Base-by-base conservation (phyloP, 1,140 invertebrate species). In the Leptoteleia sp. region DNA sequence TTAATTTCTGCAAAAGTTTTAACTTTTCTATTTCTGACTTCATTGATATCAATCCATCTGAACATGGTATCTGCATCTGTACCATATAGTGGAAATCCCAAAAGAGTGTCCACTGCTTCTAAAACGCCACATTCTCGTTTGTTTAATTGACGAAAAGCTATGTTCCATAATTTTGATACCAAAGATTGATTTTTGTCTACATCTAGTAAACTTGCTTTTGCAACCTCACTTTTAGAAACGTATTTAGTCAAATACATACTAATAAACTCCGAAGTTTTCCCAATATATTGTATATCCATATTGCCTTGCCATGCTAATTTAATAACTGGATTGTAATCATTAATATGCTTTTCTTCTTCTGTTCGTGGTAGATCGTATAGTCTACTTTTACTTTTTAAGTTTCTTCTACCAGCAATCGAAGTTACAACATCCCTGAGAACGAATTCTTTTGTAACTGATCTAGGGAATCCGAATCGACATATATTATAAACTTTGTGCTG, bases 261-360 rank as follows among this genome's bases (percentile, higher is more conserved):
- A 3, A 25, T 25, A 6, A 25, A 25, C 3, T 25, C 6, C 3
- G 22, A 25, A 3, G 3, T 25, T 25, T 25, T 6, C 3, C 22
- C 22, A 25, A 25, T 25, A 6, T 3, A 25, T 6, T 25, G 22
- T 3, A 25, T 25, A 25, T 25, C 22, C 22, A 25, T 25, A 6
- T 25, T 25, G 3, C 22, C 22, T 25, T 25, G 3, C 22, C 22
- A 25, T 6, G 67, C 81, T 1, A 70, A 15, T 4, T 84, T 40
- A 22, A 86, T 59, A 8, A 76, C 64, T 25, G 84, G 82, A 79
- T 86, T 86, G 59, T 85, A 87, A 77, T 87, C 85, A 76, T 87
- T 86, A 15, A 83, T 82, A 47, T 33, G 31, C 4, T 50, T 16
- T 79, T 85, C 82, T 3, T 80, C 19, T 62, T 54, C 11, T 9